phyloP scores from a whole-genome alignment of 2,888 invertebrate genomes.

The Ceratothoa steindachneri region DNA sequence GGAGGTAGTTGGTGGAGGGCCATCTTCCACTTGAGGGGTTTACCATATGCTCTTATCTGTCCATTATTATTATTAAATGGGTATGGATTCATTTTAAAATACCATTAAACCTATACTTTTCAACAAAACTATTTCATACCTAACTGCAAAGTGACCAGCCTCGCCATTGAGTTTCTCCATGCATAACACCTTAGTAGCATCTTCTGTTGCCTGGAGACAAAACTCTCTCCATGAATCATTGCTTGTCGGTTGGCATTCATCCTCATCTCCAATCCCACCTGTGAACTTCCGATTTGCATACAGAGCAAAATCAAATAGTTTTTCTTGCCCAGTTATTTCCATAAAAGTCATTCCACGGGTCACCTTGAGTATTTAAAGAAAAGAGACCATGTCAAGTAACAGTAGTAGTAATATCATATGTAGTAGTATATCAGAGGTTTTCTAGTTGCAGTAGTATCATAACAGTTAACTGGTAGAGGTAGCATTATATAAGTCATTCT shows the following conservation, averaged over 20 bases:
- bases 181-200: constrained; percentile 48
- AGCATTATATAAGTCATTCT: no score
- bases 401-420: neutral
- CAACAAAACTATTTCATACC: no score
- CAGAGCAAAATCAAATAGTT: constrained; percentile 49
- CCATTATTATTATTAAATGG: no score
- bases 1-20: no score
- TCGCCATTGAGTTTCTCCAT: constrained; percentile 55
- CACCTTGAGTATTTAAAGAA: neutral
- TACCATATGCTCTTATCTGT: no score
- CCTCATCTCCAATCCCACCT: constrained; percentile 56
- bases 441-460: no score
- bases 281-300: constrained; percentile 56
- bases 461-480: no score
- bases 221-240: constrained; percentile 54
- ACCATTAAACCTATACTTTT: no score
- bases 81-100: no score
- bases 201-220: constrained; percentile 50
- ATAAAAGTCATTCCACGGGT: neutral
- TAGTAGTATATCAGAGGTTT: neutral
- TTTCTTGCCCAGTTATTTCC: neutral
- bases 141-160: constrained; percentile 55
- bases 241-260: constrained; percentile 52
- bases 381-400: neutral
- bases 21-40: no score